Conservation (phyloP, 2,888 invertebrate species). For the Polyommatus icarus region DNA sequence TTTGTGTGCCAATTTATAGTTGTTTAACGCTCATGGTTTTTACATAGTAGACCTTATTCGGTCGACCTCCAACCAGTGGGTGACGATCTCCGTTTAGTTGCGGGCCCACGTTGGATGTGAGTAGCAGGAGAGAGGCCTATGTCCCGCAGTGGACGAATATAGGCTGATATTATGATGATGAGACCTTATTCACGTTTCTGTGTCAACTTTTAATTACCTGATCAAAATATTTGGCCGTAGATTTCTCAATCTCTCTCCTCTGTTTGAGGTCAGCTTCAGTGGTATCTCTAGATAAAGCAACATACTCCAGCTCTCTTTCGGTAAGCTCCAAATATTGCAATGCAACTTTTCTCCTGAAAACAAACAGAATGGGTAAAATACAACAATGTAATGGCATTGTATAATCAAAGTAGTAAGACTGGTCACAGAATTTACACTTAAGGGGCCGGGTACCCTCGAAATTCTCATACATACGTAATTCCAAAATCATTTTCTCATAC, state of each 20-base stretch:
- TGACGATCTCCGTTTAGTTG: too few relatives aligned
- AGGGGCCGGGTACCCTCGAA: too few relatives aligned
- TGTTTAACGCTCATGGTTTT: background rate
- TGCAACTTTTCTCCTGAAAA: constrained; percentile 86
- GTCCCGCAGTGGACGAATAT: too few relatives aligned
- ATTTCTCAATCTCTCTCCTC: constrained; percentile 92
- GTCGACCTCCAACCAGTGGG: too few relatives aligned
- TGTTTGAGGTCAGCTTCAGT: constrained; percentile 99
- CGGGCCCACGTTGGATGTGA: too few relatives aligned
- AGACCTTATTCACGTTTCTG: too few relatives aligned
- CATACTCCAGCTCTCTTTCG: constrained; percentile 94
- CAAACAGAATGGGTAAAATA: constrained; percentile 2
- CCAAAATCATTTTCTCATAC: too few relatives aligned
- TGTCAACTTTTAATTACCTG: constrained; percentile 80
- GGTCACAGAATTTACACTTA: background rate
- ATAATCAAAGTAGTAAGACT: too few relatives aligned
- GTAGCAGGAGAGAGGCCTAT: too few relatives aligned
- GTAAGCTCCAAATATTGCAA: constrained; percentile 94
- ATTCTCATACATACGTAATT: too few relatives aligned
- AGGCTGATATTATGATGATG: too few relatives aligned
- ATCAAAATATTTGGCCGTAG: constrained; percentile 95
- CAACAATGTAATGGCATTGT: background rate
- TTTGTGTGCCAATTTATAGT: too few relatives aligned
- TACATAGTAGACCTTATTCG: background rate
- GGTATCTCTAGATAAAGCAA: constrained; percentile 95